Evolutionary conservation across 2,797 vertebrate species (phyloP).

Genomic region (Graptemys geographica): DNA sequence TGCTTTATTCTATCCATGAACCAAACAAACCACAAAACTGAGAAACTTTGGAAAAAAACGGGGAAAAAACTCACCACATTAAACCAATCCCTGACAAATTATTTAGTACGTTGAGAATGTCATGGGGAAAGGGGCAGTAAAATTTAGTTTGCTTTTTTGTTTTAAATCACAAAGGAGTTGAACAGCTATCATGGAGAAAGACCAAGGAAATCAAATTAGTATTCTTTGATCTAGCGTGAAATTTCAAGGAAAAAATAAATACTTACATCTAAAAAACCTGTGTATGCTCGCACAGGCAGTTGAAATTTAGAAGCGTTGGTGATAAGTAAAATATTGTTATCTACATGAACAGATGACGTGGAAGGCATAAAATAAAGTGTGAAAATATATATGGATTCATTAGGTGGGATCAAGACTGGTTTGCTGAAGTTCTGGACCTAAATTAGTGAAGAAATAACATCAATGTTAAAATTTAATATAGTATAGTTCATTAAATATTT

Average conservation of each 20-base stretch:
- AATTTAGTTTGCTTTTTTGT: neutral
- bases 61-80: neutral
- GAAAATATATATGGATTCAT: conserved; percentile 94
- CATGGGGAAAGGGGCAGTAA: neutral
- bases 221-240: neutral
- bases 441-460: conserved; percentile 62
- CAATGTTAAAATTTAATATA: conserved; percentile 34
- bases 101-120: neutral
- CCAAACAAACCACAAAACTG: neutral
- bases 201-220: neutral
- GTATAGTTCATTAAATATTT: neutral
- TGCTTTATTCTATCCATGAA: neutral
- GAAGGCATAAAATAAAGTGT: conserved; percentile 94
- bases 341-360: conserved; percentile 93
- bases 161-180: neutral
- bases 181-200: neutral
- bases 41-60: neutral
- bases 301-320: conserved; percentile 99
- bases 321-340: conserved; percentile 97
- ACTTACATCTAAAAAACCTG: conserved; percentile 97
- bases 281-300: conserved; percentile 95
- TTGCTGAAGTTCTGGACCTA: conserved; percentile 96
- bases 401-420: conserved; percentile 91
- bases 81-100: neutral
- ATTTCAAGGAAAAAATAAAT: conserved; percentile 36